phyloP scores from a whole-genome alignment of 2,888 invertebrate species.

The Danaus chrysippus region DNA sequence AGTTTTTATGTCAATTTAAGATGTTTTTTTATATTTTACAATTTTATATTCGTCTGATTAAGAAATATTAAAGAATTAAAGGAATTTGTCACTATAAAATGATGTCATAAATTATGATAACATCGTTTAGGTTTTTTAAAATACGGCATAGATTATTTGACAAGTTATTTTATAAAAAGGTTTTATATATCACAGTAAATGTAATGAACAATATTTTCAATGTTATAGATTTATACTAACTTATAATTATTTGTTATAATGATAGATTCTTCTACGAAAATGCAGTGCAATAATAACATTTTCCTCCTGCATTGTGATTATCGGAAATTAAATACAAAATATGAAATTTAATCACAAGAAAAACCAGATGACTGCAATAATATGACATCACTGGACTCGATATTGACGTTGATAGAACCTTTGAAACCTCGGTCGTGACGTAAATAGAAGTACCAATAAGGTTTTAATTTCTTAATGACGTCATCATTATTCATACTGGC shows the following conservation, averaged over 20 bases:
- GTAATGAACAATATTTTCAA: neutral
- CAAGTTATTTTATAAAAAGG: constrained; percentile 8
- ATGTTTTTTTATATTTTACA: constrained; percentile 52
- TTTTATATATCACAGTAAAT: constrained; percentile 34
- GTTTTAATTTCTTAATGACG: too few species aligned
- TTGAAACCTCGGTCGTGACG: neutral
- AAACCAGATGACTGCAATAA: constrained; percentile 23
- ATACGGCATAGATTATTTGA: too few species aligned
- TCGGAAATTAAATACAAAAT: constrained; percentile 14
- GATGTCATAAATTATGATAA: too few species aligned
- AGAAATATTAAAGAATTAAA: too few species aligned
- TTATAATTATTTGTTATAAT: constrained; percentile 4
- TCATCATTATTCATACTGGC: too few species aligned
- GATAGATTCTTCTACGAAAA: neutral
- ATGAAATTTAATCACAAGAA: constrained; percentile 20
- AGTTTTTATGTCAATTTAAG: constrained; percentile 69
- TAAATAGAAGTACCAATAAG: neutral
- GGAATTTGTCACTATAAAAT: too few species aligned
- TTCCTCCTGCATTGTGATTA: constrained; percentile 1
- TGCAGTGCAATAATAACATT: neutral
- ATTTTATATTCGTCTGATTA: constrained; percentile 43
- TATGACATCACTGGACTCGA: constrained; percentile 17
- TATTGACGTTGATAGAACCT: neutral
- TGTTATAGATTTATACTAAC: neutral
- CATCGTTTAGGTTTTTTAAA: too few species aligned